A percentile compares a stretch with the other conserved stretches of the same genome.
Evolutionary conservation across 1,140 invertebrate species (phyloP).

Genomic region (Ericerus pela): DNA sequence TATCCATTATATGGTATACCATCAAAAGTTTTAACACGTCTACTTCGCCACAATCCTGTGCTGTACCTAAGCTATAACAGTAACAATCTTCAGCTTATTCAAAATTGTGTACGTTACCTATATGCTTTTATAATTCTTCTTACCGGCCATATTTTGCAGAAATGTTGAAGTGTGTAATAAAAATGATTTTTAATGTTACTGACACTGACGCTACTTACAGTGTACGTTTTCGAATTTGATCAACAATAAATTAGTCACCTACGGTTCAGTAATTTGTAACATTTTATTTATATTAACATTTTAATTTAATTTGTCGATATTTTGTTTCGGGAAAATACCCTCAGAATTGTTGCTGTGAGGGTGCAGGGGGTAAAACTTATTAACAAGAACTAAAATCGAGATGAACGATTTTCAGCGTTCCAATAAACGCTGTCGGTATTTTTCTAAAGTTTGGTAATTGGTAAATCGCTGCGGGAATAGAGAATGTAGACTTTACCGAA

Average conservation of each 20-base stretch:
- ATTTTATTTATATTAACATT: slow-evolving; percentile 2
- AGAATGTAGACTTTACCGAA: not conserved
- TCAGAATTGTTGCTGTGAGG: not conserved
- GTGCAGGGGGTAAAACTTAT: not conserved
- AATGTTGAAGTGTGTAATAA: too few relatives aligned
- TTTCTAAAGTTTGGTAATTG: slow-evolving; percentile 7
- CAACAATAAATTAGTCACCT: slow-evolving; percentile 7
- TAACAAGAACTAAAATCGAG: slow-evolving; percentile 4
- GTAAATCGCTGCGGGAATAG: slow-evolving; percentile 8
- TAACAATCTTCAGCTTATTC: too few relatives aligned
- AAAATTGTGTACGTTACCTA: too few relatives aligned
- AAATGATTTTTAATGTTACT: too few relatives aligned
- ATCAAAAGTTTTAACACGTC: too few relatives aligned
- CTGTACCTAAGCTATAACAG: too few relatives aligned
- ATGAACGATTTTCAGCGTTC: not conserved
- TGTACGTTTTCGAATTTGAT: slow-evolving; percentile 8
- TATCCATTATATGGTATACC: too few relatives aligned
- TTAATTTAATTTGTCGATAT: slow-evolving; percentile 5
- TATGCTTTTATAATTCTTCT: too few relatives aligned
- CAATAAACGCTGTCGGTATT: not conserved
- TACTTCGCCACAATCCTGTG: too few relatives aligned
- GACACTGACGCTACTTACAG: too few relatives aligned
- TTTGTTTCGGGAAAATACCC: not conserved
- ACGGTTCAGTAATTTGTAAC: slow-evolving; percentile 1
- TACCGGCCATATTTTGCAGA: too few relatives aligned